Base-by-base conservation (phyloP, 1,140 invertebrate genomes). In the Drosophila subpulchrella region DNA sequence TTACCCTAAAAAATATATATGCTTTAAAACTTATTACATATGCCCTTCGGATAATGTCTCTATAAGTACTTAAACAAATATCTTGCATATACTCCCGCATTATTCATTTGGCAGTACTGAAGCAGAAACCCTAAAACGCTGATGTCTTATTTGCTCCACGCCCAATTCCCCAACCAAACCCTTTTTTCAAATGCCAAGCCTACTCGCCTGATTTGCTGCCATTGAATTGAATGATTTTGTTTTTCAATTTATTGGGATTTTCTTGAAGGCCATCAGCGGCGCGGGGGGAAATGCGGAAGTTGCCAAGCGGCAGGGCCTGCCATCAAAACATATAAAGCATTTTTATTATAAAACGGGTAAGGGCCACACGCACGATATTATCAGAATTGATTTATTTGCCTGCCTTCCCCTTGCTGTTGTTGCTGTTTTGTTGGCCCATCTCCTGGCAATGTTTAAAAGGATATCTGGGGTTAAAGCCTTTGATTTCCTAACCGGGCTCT, bases 231-330 rank as follows among this genome's bases (percentile, higher is more conserved):
- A 88, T 88, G 83, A 89, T 89, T 89, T 88, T 84, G 85, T 89
- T 88, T 89, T 89, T 88, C 84, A 88, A 88, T 88, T 88, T 88
- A 88, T 88, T 88, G 80, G 84, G 84, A 90, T 88, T 88, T 79
- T 47, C 67, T 68, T 47, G 66, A 63, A 57, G 72, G 24, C 47
- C 32, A 27, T 13, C n/a, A 36, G 20, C 39, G 12, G 24, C 30
- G 12, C 32, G 13, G 11, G 34, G 47, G 44, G 38, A 38, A 38
- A 56, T 56, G 41, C 57, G 42, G 38, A 51, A 48, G 57, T 48
- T 30, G 44, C 27, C 44, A 48, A 27, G 32, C 56, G 59, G 59
- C 38, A 53, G 72, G 44, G 47, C 42, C 24, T 55, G 50, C 34
- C 79, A 75, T 81, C 78, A 66, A 78, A 82, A 70, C 75, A 86